These are phyloP conservation scores for honey bee (Apis mellifera) DNA, from an alignment of 1,140 invertebrate species.

Conservation along the genomic window Amel_HAv3.1 CM009934.2:8824501-8825000, in stretches of 20 bases:
- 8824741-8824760: conserved; percentile 8
- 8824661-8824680: conserved; percentile 27
- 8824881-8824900: neutral
- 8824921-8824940: neutral
- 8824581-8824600: conserved; percentile 22
- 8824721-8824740: conserved; percentile 27
- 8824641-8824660: conserved; percentile 13
- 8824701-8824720: neutral
- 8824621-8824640: conserved; percentile 12
- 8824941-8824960: neutral
- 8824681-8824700: conserved; percentile 25
- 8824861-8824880: neutral
- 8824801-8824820: conserved; percentile 22
- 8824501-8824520: neutral
- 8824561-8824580: conserved; percentile 18
- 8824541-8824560: conserved; percentile 40
- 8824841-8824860: neutral
- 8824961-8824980: too few species aligned
- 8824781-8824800: conserved; percentile 40
- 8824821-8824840: neutral
- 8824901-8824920: neutral
- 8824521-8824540: neutral
- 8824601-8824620: neutral
- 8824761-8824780: conserved; percentile 2
- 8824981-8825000: too few species aligned